Conservation (phyloP, 2,888 invertebrate species). For the Formica aserva region DNA sequence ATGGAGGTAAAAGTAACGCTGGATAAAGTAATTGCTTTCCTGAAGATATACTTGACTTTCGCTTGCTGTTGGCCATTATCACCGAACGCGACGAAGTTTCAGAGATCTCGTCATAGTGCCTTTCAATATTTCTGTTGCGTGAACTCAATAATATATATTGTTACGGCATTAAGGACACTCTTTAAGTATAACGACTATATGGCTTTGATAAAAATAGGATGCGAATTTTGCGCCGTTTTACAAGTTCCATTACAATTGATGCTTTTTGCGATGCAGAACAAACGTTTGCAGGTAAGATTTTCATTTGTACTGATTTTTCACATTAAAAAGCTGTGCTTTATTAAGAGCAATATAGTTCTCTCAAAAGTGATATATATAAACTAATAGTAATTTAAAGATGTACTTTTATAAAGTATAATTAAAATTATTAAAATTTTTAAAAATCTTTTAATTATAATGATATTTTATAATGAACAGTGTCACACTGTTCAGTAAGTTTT, state of each 20-base stretch:
- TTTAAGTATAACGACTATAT: neutral
- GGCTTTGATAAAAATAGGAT: conserved; percentile 20
- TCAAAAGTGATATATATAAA: neutral
- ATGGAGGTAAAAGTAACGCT: conserved; percentile 27
- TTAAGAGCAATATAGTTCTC: neutral
- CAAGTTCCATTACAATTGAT: conserved; percentile 23
- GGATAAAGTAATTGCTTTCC: conserved; percentile 16
- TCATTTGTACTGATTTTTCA: neutral
- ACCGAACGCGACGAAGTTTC: neutral
- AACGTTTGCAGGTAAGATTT: conserved; percentile 30
- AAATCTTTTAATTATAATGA: too few relatives aligned
- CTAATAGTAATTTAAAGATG: neutral
- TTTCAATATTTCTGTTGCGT: conserved; percentile 10
- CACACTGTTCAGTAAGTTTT: too few relatives aligned
- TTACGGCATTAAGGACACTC: neutral
- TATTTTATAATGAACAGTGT: too few relatives aligned
- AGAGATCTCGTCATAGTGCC: neutral
- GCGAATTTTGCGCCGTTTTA: conserved; percentile 12
- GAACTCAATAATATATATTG: neutral
- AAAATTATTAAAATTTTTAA: too few relatives aligned
- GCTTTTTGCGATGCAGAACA: conserved; percentile 6
- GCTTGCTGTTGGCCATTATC: conserved; percentile 44
- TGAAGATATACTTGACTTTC: conserved; percentile 4
- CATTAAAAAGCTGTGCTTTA: neutral
- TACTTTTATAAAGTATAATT: neutral